These are phyloP conservation scores for Xanthorhoe designata DNA, from an alignment of 2,888 invertebrate species.

Conservation along the genomic window DNA sequence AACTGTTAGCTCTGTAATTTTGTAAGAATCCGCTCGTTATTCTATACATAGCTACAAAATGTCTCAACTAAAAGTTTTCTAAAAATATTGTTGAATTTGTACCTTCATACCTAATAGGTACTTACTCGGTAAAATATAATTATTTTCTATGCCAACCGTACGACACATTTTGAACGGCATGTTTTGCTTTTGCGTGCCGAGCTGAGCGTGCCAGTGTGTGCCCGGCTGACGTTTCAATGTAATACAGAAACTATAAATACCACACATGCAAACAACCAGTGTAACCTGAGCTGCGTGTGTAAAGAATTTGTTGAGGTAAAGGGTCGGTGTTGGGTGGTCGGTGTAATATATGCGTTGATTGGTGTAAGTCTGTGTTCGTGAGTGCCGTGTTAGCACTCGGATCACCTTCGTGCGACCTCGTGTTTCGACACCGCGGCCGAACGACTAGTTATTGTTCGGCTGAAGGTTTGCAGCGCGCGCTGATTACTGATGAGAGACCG, in stretches of 20 bases:
- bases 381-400: constrained; percentile 74
- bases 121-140: no score
- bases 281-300: constrained; percentile 43
- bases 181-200: constrained; percentile 78
- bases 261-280: constrained; percentile 55
- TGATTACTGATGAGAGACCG: constrained; percentile 77
- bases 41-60: no score
- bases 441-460: constrained; percentile 79
- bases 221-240: constrained; percentile 58
- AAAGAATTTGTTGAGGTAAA: background rate
- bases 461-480: constrained; percentile 77
- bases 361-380: constrained; percentile 61
- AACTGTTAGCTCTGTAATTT: no score
- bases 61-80: no score
- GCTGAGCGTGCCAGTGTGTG: constrained; percentile 59
- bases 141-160: constrained; percentile 36
- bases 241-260: constrained; percentile 58
- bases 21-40: no score
- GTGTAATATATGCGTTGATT: constrained; percentile 58
- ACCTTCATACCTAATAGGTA: no score
- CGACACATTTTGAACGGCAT: constrained; percentile 71
- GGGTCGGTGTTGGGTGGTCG: constrained; percentile 36
- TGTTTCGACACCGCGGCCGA: constrained; percentile 72
- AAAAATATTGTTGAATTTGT: no score
- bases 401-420: constrained; percentile 84